These are phyloP conservation scores for Pararge aegeria DNA, from an alignment of 1,140 invertebrate species.

Conservation along the genomic window DNA sequence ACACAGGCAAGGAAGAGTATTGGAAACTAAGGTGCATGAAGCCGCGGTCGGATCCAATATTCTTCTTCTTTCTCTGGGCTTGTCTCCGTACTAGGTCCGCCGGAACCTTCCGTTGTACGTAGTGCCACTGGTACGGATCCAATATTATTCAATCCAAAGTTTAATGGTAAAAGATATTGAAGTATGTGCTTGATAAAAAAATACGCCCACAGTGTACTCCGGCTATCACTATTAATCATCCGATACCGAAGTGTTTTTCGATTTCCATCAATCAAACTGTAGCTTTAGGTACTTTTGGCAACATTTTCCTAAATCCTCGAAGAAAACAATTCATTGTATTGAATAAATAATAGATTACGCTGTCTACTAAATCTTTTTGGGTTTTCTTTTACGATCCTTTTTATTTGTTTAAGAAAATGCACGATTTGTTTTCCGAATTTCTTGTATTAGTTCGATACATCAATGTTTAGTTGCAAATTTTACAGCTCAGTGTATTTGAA, in stretches of 20 bases:
- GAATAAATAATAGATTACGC: constrained; percentile 13
- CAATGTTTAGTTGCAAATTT: too few species aligned
- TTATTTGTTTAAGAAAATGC: not conserved
- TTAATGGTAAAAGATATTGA: not conserved
- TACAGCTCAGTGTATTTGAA: too few species aligned
- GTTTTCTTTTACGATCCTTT: not conserved
- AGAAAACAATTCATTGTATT: constrained; percentile 5
- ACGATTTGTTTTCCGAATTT: too few species aligned
- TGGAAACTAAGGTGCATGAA: too few species aligned
- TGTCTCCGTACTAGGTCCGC: too few species aligned
- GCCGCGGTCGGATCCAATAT: too few species aligned
- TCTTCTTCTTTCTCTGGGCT: too few species aligned
- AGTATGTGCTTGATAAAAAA: not conserved
- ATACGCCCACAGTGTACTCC: not conserved
- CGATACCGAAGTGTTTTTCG: not conserved
- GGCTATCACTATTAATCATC: constrained; percentile 18
- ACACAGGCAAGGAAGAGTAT: too few species aligned
- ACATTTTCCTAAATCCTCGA: constrained; percentile 7
- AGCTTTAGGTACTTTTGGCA: constrained; percentile 5
- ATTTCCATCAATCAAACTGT: constrained; percentile 23
- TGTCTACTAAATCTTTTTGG: not conserved
- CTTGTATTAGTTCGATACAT: too few species aligned
- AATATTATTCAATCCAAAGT: too few species aligned
- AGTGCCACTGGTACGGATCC: too few species aligned
- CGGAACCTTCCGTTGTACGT: too few species aligned